Evolutionary conservation across 2,888 invertebrate genomes (phyloP).

Genomic region (Malachius bipustulatus): DNA sequence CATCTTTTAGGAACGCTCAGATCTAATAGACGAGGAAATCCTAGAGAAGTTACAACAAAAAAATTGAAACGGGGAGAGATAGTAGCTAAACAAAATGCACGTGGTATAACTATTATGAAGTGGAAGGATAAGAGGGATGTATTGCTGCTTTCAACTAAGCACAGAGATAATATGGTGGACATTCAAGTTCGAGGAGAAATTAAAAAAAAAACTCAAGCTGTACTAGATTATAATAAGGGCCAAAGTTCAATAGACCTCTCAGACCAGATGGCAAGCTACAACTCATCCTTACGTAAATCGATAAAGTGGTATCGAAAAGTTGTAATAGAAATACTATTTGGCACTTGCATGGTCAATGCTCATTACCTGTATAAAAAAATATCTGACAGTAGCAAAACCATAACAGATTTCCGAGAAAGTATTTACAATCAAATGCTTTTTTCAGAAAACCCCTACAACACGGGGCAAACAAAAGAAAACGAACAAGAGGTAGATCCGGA

Average conservation of each 20-base stretch:
- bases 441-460: neutral
- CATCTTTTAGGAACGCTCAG: conserved; percentile 3
- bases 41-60: neutral
- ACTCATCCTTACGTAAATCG: conserved; percentile 10
- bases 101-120: conserved; percentile 20
- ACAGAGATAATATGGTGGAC: conserved; percentile 19
- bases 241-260: conserved; percentile 24
- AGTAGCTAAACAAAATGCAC: conserved; percentile 9
- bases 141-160: conserved; percentile 23
- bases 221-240: conserved; percentile 21
- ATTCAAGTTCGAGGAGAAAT: conserved; percentile 13
- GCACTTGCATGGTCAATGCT: no score
- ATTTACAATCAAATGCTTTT: conserved; percentile 3
- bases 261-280: conserved; percentile 19
- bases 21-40: neutral
- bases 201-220: conserved; percentile 13
- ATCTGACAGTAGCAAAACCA: neutral
- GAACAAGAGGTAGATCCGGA: neutral
- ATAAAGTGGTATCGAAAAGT: conserved; percentile 13
- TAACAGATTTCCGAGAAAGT: neutral
- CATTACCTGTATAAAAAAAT: neutral
- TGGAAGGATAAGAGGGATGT: conserved; percentile 24
- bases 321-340: conserved; percentile 11
- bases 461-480: neutral
- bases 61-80: conserved; percentile 6